A percentile compares a stretch with the other conserved stretches of the same genome.
Conservation (phyloP, 2,888 invertebrate species). For the Cantharis flavilabris region DNA sequence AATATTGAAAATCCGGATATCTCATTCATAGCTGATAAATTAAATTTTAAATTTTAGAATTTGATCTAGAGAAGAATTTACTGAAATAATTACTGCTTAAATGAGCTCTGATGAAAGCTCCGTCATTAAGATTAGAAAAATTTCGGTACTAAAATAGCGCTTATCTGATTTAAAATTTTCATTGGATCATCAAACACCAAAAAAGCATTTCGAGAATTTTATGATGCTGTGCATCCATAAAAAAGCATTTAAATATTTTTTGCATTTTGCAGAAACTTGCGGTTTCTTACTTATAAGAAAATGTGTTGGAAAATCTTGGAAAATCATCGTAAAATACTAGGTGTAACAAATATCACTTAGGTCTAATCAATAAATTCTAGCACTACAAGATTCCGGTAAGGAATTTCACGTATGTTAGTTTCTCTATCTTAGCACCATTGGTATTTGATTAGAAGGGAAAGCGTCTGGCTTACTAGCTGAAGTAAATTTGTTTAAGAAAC, state of each 20-base stretch:
- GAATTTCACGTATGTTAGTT: constrained; percentile 1
- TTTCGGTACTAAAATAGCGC: not conserved
- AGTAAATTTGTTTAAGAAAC: not conserved
- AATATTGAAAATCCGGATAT: not conserved
- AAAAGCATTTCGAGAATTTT: not conserved
- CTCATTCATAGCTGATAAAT: too few species aligned
- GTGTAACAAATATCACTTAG: not conserved
- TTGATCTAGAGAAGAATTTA: not conserved
- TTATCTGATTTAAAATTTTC: not conserved
- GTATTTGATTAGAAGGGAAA: not conserved
- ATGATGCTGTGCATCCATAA: not conserved
- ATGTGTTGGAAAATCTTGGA: not conserved
- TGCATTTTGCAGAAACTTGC: not conserved
- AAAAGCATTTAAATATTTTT: not conserved
- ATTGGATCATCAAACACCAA: not conserved
- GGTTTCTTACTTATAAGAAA: not conserved
- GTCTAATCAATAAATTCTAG: constrained; percentile 11
- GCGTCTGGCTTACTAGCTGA: not conserved
- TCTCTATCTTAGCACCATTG: not conserved
- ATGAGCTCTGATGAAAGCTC: not conserved
- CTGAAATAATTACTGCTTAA: not conserved
- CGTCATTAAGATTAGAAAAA: not conserved
- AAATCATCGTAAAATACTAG: not conserved
- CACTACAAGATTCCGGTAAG: constrained; percentile 5
- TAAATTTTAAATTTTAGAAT: too few species aligned